phyloP scores from a whole-genome alignment of 2,888 invertebrate genomes.

The Pterobdella sp. region DNA sequence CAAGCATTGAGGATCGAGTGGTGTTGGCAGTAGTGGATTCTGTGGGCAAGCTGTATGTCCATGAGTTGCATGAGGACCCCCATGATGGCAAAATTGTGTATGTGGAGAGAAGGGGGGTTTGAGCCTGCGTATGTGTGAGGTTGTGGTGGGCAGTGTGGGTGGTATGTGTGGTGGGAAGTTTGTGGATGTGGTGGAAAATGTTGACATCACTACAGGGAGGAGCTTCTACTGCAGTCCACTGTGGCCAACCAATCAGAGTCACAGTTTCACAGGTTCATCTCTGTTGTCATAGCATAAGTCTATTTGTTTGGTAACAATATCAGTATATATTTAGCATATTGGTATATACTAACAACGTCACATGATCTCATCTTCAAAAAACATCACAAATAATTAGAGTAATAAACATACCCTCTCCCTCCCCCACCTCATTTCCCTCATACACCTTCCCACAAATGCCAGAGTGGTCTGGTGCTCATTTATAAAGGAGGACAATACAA shows the following conservation, averaged over 20 bases:
- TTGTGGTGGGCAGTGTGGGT: not conserved
- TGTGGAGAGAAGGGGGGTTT: slow-evolving; percentile 38
- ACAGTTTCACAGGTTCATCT: slow-evolving; percentile 3
- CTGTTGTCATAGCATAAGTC: no score
- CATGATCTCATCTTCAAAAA: not conserved
- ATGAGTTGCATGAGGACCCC: slow-evolving; percentile 44
- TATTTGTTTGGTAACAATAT: no score
- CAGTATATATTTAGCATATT: no score
- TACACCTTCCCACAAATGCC: slow-evolving; percentile 53
- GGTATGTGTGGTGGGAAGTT: not conserved
- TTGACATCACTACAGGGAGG: not conserved
- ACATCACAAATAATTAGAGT: not conserved
- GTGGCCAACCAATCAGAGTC: not conserved
- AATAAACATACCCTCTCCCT: not conserved
- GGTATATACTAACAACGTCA: no score
- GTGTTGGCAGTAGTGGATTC: slow-evolving; percentile 81
- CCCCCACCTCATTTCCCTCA: slow-evolving; percentile 35
- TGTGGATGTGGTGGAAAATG: not conserved
- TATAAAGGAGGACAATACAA: slow-evolving; percentile 56
- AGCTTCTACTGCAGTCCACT: not conserved
- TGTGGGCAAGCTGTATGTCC: slow-evolving; percentile 70
- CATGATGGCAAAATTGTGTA: slow-evolving; percentile 46
- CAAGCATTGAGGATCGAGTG: slow-evolving; percentile 63
- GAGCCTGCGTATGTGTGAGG: not conserved
- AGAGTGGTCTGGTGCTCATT: slow-evolving; percentile 89